Conservation (phyloP, 2,888 invertebrate species). For the Trichacis sp. region DNA sequence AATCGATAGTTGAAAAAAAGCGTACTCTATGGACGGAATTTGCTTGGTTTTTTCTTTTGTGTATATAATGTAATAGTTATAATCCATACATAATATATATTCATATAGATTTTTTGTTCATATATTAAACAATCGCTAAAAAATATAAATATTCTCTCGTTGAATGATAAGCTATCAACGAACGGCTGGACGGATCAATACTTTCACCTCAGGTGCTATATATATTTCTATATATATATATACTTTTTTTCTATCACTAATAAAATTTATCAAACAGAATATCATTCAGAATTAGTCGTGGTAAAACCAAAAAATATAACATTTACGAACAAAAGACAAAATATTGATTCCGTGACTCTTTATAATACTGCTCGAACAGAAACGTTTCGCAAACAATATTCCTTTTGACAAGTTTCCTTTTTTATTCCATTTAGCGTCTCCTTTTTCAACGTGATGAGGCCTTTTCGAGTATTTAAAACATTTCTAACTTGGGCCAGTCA, state of each 20-base stretch:
- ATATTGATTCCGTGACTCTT: background rate
- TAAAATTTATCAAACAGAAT: slow-evolving; percentile 20
- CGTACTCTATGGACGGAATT: slow-evolving; percentile 28
- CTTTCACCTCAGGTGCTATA: slow-evolving; percentile 8
- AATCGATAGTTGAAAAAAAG: slow-evolving; percentile 19
- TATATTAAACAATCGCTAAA: slow-evolving; percentile 36
- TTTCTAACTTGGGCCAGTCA: no score
- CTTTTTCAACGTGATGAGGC: background rate
- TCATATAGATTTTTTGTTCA: slow-evolving; percentile 29
- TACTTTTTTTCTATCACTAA: background rate
- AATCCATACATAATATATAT: slow-evolving; percentile 22
- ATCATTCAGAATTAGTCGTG: background rate
- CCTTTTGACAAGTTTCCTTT: background rate
- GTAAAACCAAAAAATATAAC: background rate
- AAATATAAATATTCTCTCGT: slow-evolving; percentile 48
- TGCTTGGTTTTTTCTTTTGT: slow-evolving; percentile 18
- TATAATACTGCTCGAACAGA: slow-evolving; percentile 1
- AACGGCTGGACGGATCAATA: slow-evolving; percentile 63
- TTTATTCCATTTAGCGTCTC: background rate
- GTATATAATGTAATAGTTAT: slow-evolving; percentile 29
- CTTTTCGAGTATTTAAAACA: background rate
- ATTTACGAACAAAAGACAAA: background rate
- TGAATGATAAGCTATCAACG: slow-evolving; percentile 60
- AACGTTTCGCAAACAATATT: background rate
- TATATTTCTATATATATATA: slow-evolving; percentile 10